phyloP scores from a whole-genome alignment of 2,888 invertebrate species.

The Erannis defoliaria region DNA sequence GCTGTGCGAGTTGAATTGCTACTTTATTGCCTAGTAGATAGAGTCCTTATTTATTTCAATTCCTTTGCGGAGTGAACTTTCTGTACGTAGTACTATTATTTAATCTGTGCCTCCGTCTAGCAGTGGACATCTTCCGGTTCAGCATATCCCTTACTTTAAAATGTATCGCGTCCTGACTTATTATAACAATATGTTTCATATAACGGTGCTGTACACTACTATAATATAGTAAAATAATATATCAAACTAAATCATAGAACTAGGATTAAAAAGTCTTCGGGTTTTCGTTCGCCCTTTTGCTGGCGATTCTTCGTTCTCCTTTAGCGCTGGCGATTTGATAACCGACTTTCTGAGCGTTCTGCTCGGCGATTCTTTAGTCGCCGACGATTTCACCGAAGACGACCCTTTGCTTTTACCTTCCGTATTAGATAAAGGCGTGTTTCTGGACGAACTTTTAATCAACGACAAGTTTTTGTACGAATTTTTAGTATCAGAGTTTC shows the following conservation, averaged over 20 bases:
- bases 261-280: conserved; percentile 8
- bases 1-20: no score
- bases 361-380: not conserved
- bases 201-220: no score
- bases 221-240: no score
- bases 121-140: no score
- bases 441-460: not conserved
- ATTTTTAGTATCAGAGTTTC: not conserved
- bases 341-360: not conserved
- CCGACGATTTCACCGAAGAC: not conserved
- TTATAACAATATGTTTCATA: no score
- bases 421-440: not conserved
- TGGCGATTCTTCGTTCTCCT: not conserved
- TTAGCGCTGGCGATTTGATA: not conserved
- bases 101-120: no score
- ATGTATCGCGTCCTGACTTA: no score
- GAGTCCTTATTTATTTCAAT: no score
- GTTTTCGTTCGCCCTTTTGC: not conserved
- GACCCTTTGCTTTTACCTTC: not conserved
- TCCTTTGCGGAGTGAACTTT: no score
- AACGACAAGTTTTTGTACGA: not conserved
- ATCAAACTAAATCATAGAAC: not conserved
- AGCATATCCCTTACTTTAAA: no score
- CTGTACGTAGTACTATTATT: no score
- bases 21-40: no score